Conservation (phyloP, 2,797 vertebrate genomes). For the Picus viridis region DNA sequence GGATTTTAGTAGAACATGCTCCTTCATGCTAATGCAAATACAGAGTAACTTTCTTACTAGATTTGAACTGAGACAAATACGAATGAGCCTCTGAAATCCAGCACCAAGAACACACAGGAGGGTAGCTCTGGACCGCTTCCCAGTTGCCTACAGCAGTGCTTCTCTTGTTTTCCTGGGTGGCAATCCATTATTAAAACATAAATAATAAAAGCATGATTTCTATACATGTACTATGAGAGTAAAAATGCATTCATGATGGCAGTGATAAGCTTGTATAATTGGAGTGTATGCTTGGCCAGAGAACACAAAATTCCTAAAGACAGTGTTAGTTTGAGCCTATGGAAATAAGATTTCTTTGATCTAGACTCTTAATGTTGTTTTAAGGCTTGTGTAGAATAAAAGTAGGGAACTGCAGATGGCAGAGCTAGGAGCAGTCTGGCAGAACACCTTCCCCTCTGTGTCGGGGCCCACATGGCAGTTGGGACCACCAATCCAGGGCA, state of each 20-base stretch:
- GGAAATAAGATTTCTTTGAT: neutral
- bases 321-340: neutral
- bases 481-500: accelerated
- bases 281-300: neutral
- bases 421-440: neutral
- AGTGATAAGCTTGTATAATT: slow-evolving; percentile 24
- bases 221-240: neutral
- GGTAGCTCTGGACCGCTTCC: slow-evolving; percentile 40
- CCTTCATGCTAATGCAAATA: slow-evolving; percentile 32
- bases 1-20: neutral
- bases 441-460: neutral
- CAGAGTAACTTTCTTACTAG: slow-evolving; percentile 8
- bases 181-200: slow-evolving; percentile 47
- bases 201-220: neutral
- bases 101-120: slow-evolving; percentile 44
- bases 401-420: neutral
- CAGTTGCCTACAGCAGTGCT: slow-evolving; percentile 52
- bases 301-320: slow-evolving; percentile 35
- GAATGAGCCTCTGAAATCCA: neutral
- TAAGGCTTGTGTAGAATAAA: neutral
- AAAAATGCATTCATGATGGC: slow-evolving; percentile 23
- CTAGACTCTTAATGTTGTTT: slow-evolving; percentile 20
- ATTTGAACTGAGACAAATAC: slow-evolving; percentile 34
- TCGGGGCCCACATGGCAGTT: neutral
- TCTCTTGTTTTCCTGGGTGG: slow-evolving; percentile 42